phyloP scores from a whole-genome alignment of 1,140 invertebrate species.

The Sycobia sp. region DNA sequence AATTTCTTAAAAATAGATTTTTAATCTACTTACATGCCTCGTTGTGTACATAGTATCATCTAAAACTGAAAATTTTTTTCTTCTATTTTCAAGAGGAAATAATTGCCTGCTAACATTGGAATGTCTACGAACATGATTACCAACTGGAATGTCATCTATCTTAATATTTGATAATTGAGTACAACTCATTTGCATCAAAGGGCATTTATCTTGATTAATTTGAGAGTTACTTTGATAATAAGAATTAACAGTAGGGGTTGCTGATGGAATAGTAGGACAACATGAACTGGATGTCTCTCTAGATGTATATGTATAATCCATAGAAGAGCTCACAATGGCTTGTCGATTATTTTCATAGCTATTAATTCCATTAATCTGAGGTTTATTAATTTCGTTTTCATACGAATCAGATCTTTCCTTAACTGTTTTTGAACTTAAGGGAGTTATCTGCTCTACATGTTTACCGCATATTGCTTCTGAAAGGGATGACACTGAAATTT shows the following conservation, averaged over 20 bases:
- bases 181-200: neutral
- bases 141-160: conserved; percentile 34
- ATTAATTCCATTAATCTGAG: conserved; percentile 19
- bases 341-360: conserved; percentile 3
- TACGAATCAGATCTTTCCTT: neutral
- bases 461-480: conserved; percentile 37
- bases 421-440: conserved; percentile 5
- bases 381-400: neutral
- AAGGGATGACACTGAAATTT: conserved; percentile 38
- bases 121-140: conserved; percentile 33
- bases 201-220: neutral
- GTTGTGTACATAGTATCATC: conserved; percentile 45
- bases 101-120: conserved; percentile 48
- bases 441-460: conserved; percentile 7
- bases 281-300: conserved; percentile 18
- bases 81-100: conserved; percentile 50
- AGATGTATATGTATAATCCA: conserved; percentile 4
- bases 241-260: conserved; percentile 8
- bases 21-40: conserved; percentile 49
- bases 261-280: conserved; percentile 7
- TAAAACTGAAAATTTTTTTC: conserved; percentile 40
- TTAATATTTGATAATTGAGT: conserved; percentile 19
- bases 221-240: conserved; percentile 4
- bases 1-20: conserved; percentile 8
- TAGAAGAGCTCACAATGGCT: neutral